Conservation (phyloP, 2,113 vertebrate species). For the Mus pahari region DNA sequence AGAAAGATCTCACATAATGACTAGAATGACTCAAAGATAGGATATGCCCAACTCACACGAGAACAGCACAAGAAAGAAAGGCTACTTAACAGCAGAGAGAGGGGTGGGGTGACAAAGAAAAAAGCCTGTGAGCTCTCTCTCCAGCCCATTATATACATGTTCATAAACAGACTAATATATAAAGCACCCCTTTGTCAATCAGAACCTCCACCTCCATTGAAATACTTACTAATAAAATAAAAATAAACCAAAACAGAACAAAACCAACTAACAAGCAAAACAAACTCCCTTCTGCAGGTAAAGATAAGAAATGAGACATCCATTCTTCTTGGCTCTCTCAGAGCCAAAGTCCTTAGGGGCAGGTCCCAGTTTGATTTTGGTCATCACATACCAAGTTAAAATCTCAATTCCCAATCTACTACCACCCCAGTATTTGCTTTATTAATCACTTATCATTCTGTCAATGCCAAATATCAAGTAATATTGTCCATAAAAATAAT, state of each 20-base stretch:
- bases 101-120: too few species aligned
- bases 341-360: background rate
- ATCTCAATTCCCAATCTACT: background rate
- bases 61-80: too few species aligned
- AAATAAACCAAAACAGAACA: background rate
- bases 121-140: too few species aligned
- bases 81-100: too few species aligned
- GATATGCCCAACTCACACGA: too few species aligned
- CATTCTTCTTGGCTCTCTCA: background rate
- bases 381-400: background rate
- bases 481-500: constrained; percentile 42
- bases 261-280: background rate
- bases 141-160: background rate
- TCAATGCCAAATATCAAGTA: constrained; percentile 48
- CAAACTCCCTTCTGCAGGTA: background rate
- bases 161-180: background rate
- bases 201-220: background rate
- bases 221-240: background rate
- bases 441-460: background rate
- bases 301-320: constrained; percentile 37
- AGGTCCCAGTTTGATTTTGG: background rate
- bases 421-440: background rate
- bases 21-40: too few species aligned
- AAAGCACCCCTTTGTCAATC: background rate
- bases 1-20: too few species aligned